These are phyloP conservation scores for Scortum barcoo DNA, from an alignment of 2,113 vertebrate genomes.

Conservation along the genomic window DNA sequence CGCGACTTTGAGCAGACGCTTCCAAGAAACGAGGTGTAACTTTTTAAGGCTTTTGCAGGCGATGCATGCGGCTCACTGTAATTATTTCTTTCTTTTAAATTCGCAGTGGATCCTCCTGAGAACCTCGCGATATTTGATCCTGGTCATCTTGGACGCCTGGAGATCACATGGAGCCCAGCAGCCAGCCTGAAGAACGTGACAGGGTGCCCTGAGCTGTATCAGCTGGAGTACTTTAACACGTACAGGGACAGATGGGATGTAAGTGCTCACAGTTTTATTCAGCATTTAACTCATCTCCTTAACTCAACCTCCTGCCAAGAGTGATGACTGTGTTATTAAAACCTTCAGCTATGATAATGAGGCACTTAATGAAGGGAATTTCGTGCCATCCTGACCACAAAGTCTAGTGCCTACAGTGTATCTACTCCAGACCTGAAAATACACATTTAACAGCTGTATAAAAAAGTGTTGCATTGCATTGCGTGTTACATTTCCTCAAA, in stretches of 20 bases:
- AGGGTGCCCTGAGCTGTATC: conserved; percentile 83
- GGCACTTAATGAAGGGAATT: not conserved
- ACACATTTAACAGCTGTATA: no score
- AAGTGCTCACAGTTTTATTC: conserved; percentile 47
- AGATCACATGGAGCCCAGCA: conserved; percentile 87
- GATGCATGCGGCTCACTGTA: not conserved
- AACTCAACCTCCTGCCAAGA: not conserved
- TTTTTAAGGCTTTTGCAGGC: not conserved
- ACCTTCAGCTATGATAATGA: not conserved
- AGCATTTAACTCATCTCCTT: not conserved
- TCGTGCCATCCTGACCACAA: not conserved
- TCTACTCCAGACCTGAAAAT: not conserved
- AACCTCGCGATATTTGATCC: conserved; percentile 86
- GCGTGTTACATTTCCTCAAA: no score
- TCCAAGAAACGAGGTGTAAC: not conserved
- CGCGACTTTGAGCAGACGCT: not conserved
- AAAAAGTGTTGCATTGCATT: no score
- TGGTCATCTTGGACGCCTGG: conserved; percentile 87
- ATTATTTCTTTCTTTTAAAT: not conserved
- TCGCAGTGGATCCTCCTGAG: conserved; percentile 87
- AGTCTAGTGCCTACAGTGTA: not conserved
- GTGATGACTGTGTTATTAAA: not conserved
- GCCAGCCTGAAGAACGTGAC: conserved; percentile 54
- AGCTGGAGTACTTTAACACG: conserved; percentile 83
- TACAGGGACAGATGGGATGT: conserved; percentile 87